Evolutionary conservation across 2,113 vertebrate species (phyloP), one percentile per base, ranked within the genome.

Genomic region (Oceanites oceanicus): DNA sequence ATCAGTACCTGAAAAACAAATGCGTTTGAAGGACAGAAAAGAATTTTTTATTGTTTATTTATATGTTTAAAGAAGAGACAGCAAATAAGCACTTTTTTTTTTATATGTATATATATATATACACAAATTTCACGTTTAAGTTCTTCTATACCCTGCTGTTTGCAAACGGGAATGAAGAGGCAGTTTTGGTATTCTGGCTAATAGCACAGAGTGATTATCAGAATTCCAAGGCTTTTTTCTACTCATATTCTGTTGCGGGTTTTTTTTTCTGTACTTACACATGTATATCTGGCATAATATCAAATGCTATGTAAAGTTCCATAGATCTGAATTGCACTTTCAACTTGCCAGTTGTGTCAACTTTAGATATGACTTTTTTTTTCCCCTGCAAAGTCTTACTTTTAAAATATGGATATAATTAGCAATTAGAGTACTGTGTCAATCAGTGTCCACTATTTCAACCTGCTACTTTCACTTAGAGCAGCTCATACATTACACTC

Each of bases 401-500:
- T 86, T 92, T 83, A 49, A 90, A 67, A 80, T 89, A 78, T 58
- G n/a, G 78, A 71, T 85, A 73, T 80, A 92, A 96, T 79, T 42
- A 91, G 5, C n/a, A 65, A 91, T 93, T 82, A 85, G 40, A 90
- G 29, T 49, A 20, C 30, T 50, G 18, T 90, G 79, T 88, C 74
- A 91, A 38, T 58, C 78, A 72, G 76, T 44, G 79, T 67, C 90
- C 88, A 71, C 42, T 61, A 44, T 56, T 92, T 85, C 92, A 89
- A 96, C 93, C 90, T 97, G 94, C 58, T 95, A 63, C 65, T 70
- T 81, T 95, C 75, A 66, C 52, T 94, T 75, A 96, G 32, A 97
- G 73, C 59, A 93, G 81, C 87, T 94, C 96, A 92, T 42, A 80
- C 89, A 95, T 74, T 93, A 85, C 45, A 91, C 53, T 94, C 86